Percentiles rank a stretch among this genome's conserved stretches.
phyloP scores from a whole-genome alignment of 2,797 vertebrate species.

The Pampus argenteus region DNA sequence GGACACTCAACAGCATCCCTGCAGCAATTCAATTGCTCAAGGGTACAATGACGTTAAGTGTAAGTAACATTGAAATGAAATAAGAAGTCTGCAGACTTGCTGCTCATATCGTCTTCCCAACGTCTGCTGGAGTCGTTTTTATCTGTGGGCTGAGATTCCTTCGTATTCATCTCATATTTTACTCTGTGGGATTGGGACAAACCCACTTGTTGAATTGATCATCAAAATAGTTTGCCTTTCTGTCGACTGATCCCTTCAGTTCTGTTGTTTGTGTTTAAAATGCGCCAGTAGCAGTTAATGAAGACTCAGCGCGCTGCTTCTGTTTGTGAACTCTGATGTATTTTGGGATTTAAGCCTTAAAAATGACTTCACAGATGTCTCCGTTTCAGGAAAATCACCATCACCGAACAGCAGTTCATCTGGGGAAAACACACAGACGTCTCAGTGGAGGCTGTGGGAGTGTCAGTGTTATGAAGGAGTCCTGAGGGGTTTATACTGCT shows the following conservation, averaged over 20 bases:
- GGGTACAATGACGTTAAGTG: neutral
- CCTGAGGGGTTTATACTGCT: slow-evolving; percentile 38
- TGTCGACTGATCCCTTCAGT: too few relatives aligned
- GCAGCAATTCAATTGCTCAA: neutral
- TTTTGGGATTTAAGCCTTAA: neutral
- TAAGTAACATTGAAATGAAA: neutral
- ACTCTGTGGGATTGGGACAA: too few relatives aligned
- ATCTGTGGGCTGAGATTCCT: too few relatives aligned
- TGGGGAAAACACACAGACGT: slow-evolving; percentile 19
- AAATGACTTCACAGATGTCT: slow-evolving; percentile 18
- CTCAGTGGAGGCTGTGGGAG: slow-evolving; percentile 19
- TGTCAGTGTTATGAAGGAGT: slow-evolving; percentile 36
- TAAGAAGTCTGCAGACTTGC: too few relatives aligned
- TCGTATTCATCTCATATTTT: too few relatives aligned
- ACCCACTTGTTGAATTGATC: too few relatives aligned
- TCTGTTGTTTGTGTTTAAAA: too few relatives aligned
- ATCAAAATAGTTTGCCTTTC: too few relatives aligned
- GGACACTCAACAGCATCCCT: neutral
- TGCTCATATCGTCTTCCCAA: too few relatives aligned
- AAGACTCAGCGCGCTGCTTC: neutral
- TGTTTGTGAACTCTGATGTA: neutral
- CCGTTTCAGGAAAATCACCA: slow-evolving; percentile 23
- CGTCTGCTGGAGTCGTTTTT: too few relatives aligned
- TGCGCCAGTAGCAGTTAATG: too few relatives aligned
- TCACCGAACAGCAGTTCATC: slow-evolving; percentile 16